These are phyloP conservation scores for Microplitis mediator DNA, from an alignment of 1,140 invertebrate species.

Conservation along the genomic window DNA sequence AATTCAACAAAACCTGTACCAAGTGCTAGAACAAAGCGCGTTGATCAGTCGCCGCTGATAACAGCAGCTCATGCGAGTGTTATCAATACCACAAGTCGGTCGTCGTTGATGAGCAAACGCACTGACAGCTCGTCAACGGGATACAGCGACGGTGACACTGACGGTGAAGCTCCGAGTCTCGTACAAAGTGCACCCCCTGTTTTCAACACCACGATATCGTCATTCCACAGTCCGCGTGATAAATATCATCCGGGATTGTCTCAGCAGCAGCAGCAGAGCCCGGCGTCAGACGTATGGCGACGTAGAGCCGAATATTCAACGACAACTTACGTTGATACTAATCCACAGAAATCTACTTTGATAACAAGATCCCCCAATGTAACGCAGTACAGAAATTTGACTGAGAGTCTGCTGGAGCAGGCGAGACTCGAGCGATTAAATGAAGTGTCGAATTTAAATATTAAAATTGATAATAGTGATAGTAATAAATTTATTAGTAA, in stretches of 20 bases:
- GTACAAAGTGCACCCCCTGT: conserved; percentile 58
- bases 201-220: conserved; percentile 46
- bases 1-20: conserved; percentile 50
- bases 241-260: conserved; percentile 42
- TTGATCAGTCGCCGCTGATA: conserved; percentile 44
- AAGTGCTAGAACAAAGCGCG: conserved; percentile 51
- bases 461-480: conserved; percentile 39
- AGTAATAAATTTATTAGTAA: conserved; percentile 18
- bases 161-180: conserved; percentile 53
- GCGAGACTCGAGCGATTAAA: conserved; percentile 47
- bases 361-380: conserved; percentile 54
- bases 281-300: conserved; percentile 54
- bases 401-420: conserved; percentile 51
- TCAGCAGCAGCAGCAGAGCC: conserved; percentile 37
- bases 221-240: conserved; percentile 46
- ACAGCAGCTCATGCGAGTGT: conserved; percentile 38
- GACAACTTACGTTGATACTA: conserved; percentile 33
- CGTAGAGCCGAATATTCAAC: conserved; percentile 16
- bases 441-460: conserved; percentile 50
- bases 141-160: conserved; percentile 64
- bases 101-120: conserved; percentile 45
- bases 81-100: conserved; percentile 42
- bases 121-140: conserved; percentile 58
- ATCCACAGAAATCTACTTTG: conserved; percentile 51
- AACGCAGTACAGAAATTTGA: conserved; percentile 47